These are phyloP conservation scores for Ploceus nigricollis DNA, from an alignment of 2,113 vertebrate genomes.

Conservation along the genomic window DNA sequence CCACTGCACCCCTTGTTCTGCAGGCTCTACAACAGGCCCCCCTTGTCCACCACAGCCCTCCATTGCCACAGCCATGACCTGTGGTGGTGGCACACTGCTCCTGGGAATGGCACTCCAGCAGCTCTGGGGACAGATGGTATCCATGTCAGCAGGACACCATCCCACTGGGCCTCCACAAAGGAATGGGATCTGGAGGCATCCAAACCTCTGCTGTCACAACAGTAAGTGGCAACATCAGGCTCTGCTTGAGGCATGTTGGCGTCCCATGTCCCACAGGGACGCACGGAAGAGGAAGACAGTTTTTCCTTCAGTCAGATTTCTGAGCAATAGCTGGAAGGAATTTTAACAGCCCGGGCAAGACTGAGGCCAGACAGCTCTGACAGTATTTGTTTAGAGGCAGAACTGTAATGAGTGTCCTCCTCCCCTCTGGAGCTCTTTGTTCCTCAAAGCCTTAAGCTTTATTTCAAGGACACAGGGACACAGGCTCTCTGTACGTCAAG, in stretches of 20 bases:
- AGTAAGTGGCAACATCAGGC: background rate
- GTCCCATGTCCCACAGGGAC: fast-evolving
- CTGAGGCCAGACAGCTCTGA: background rate
- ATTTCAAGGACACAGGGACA: background rate
- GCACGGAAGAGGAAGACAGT: fast-evolving
- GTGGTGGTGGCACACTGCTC: background rate
- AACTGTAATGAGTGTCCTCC: background rate
- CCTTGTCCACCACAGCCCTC: background rate
- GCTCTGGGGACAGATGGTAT: background rate
- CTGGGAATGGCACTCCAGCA: background rate
- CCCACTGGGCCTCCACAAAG: fast-evolving
- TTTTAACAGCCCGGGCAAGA: background rate
- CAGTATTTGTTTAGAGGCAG: background rate
- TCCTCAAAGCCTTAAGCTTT: background rate
- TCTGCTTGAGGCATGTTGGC: background rate
- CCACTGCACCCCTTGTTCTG: background rate
- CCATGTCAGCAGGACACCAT: fast-evolving
- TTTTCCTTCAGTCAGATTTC: background rate
- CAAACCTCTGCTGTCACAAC: background rate
- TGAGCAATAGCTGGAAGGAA: background rate
- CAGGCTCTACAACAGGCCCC: fast-evolving
- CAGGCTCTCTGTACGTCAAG: background rate
- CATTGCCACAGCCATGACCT: fast-evolving
- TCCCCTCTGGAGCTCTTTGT: background rate
- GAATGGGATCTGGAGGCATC: background rate